Percentiles rank a stretch among this genome's conserved stretches.
Conservation (phyloP, 2,888 invertebrate genomes). For the Drosophila limbata region DNA sequence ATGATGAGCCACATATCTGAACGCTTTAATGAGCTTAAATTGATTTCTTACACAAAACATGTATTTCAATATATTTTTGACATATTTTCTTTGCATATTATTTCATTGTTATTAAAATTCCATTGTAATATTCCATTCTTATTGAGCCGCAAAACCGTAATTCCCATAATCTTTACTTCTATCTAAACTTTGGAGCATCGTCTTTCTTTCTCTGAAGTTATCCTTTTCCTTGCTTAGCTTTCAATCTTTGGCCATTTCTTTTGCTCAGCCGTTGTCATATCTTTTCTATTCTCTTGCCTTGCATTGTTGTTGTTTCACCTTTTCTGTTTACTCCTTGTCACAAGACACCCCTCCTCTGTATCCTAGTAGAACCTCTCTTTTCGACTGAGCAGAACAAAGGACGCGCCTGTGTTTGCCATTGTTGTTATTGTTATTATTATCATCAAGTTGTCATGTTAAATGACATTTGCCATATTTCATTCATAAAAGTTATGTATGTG, state of each 20-base stretch:
- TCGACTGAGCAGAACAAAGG: constrained; percentile 31
- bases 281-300: constrained; percentile 27
- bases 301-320: constrained; percentile 55
- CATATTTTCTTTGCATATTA: not conserved
- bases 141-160: constrained; percentile 5
- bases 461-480: constrained; percentile 83
- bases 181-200: constrained; percentile 12
- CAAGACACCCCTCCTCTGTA: not conserved
- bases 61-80: constrained; percentile 8
- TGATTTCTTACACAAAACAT: constrained; percentile 1
- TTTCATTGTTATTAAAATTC: constrained; percentile 1
- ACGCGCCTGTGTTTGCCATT: constrained; percentile 38
- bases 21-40: constrained; percentile 2
- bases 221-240: constrained; percentile 12
- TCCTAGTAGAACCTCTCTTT: not conserved
- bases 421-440: constrained; percentile 75
- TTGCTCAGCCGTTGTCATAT: constrained; percentile 15
- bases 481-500: constrained; percentile 56
- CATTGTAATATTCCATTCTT: constrained; percentile 9
- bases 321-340: constrained; percentile 47
- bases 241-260: constrained; percentile 36
- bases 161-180: constrained; percentile 12
- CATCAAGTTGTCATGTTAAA: constrained; percentile 83
- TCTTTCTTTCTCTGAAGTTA: constrained; percentile 15
- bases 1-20: not conserved